Base-by-base conservation (phyloP, 2,888 invertebrate species). In the Scrobipalpa costella region DNA sequence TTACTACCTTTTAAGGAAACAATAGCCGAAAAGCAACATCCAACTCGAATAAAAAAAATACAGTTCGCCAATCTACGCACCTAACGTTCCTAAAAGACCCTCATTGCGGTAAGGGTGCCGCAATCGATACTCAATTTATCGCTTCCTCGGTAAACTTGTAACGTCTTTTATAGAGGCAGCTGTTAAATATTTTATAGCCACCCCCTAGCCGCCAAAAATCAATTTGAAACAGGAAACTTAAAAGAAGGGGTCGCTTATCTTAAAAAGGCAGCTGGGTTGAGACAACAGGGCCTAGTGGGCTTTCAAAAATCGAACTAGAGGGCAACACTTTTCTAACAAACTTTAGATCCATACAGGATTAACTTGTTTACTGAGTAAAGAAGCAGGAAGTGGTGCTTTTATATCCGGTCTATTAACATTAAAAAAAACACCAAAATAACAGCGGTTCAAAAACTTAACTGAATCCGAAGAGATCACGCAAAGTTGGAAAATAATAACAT, bases 201-300 rank as follows among this genome's bases (percentile, higher is more conserved):
- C 50, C 75, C 74, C 73, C 70, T 78, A 79, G 76, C 76, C 70
- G 68, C 73, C 76, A 76, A 81, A 86, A 85, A 85, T 87, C 84
- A 83, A 87, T 88, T 86, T 81, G 78, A 83, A 79, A 80, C 80
- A 78, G 79, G 78, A 68, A 80, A 82, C 78, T 84, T 80, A 79
- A 79, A 83, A 81, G 78, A 81, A 84, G 79, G 88, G 88, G 80
- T 80, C 81, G 68, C 85, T 88, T 90, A 89, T 88, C 89, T 82
- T 67, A 66, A 65, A 67, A 67, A 72, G 74, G 74, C 89, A 89
- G 89, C 83, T 84, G 82, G 73, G 76, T 73, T 78, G 75, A 81
- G 79, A 84, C 82, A 86, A 83, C 81, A 82, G 68, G 67, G 66
- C 69, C 69, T 67, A 71, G 72, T 73, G 70, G 50, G 13, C 27